Base-by-base conservation (phyloP, 2,888 invertebrate species). In the Habroteleia sp. region DNA sequence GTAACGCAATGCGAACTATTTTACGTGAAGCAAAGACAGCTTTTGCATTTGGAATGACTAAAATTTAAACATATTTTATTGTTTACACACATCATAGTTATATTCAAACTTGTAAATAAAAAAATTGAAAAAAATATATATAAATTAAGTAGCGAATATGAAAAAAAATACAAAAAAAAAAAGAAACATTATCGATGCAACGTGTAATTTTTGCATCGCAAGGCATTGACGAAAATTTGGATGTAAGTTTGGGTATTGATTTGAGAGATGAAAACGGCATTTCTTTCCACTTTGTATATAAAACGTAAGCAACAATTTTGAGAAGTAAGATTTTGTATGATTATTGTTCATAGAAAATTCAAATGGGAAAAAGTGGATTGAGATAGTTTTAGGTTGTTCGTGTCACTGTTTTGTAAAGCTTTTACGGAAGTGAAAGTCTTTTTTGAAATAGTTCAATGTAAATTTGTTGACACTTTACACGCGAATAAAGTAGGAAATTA, bases 241-340 rank as follows among this genome's bases (percentile, higher is more conserved):
- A 41, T 50, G 50, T 50, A 50, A 41, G 41, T 50, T 63, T 33
- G 33, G 8, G 25, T 27, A 42, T 7, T 39, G 35, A 10, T 48
- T 35, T 29, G 29, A 39, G 23, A 25, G 27, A 46, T 16, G 11
- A 11, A 52, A 4, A 7, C 8, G 17, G 11, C 6, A 5, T 16
- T 37, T 46, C 48, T 48, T 63, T 52, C 42, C 41, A 42, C 42
- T 65, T 65, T 65, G 65, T 65, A 65, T 25, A 63, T 63, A 63
- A 42, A 0, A 20, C 27, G 29, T 17, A 42, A 52, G 39, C 39
- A 52, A 33, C 11, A 27, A 39, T 63, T 62, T 10, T 13, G 13
- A 37, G 35, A 62, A 31, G 29, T 14, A 39, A 29, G 17, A 41
- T 33, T 62, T 62, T 62, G 35, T 50, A 62, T 41, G 37, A 44